A percentile compares a stretch with the other conserved stretches of the same genome.
Conservation (phyloP, 2,888 invertebrate species). For the Unio delphinus region DNA sequence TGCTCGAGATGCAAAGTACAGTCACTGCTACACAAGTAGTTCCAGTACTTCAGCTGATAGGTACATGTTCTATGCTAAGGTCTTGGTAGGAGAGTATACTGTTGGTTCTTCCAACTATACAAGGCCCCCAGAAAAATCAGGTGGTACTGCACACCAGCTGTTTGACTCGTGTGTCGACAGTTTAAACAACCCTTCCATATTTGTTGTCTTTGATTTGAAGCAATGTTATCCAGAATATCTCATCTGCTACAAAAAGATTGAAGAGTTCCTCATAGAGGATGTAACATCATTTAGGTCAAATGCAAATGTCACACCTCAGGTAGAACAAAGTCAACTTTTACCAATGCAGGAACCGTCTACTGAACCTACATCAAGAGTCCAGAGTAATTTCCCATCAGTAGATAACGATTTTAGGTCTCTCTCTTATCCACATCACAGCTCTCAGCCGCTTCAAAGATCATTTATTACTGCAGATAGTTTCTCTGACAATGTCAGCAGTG, state of each 20-base stretch:
- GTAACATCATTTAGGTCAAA: too few species aligned
- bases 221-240: constrained; percentile 59
- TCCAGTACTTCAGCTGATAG: constrained; percentile 5
- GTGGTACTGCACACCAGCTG: constrained; percentile 22
- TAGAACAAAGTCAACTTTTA: too few species aligned
- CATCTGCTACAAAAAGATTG: constrained; percentile 26
- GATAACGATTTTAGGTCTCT: too few species aligned
- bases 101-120: constrained; percentile 25
- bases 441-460: too few species aligned
- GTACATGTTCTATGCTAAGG: constrained; percentile 51
- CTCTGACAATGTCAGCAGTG: too few species aligned
- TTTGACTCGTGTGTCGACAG: constrained; percentile 59
- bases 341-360: too few species aligned
- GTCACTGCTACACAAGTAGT: constrained; percentile 29
- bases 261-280: too few species aligned
- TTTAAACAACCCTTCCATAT: constrained; percentile 38
- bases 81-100: constrained; percentile 51
- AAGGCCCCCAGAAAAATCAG: constrained; percentile 43
- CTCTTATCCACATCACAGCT: too few species aligned
- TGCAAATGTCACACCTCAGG: too few species aligned
- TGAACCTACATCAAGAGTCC: too few species aligned
- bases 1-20: constrained; percentile 41
- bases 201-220: constrained; percentile 49
- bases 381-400: too few species aligned
- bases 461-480: too few species aligned